A percentile compares a stretch with the other conserved stretches of the same genome.
Conservation (phyloP, 1,140 invertebrate species). For the Drosophila chauvacae region DNA sequence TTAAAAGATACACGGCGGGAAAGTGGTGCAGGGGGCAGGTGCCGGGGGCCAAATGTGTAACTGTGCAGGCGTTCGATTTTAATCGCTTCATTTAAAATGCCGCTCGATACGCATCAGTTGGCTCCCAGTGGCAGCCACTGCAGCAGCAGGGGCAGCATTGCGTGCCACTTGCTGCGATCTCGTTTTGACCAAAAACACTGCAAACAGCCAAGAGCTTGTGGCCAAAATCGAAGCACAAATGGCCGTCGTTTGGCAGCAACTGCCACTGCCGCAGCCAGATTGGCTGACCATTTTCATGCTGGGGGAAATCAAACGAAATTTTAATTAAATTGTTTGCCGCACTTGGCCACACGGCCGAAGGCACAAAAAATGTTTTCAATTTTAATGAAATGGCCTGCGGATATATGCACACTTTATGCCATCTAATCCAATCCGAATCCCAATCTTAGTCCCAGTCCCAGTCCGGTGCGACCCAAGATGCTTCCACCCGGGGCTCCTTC, state of each 20-base stretch:
- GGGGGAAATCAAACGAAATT: constrained; percentile 59
- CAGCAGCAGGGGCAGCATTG: constrained; percentile 44
- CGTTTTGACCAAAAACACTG: constrained; percentile 70
- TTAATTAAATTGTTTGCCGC: constrained; percentile 74
- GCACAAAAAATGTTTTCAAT: constrained; percentile 48
- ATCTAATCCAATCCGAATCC: constrained; percentile 3
- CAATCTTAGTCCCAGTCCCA: not conserved
- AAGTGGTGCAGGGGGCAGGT: constrained; percentile 32
- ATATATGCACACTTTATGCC: constrained; percentile 13
- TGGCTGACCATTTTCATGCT: constrained; percentile 66
- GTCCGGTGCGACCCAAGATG: not conserved
- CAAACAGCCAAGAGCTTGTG: constrained; percentile 48
- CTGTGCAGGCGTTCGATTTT: constrained; percentile 80
- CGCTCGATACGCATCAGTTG: constrained; percentile 79
- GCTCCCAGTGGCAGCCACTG: constrained; percentile 33
- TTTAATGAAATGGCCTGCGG: constrained; percentile 51
- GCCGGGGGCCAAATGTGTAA: constrained; percentile 62
- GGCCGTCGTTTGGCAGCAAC: constrained; percentile 47
- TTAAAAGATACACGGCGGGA: constrained; percentile 65
- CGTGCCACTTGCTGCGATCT: constrained; percentile 81
- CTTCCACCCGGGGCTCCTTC: constrained; percentile 6
- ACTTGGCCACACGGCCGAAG: constrained; percentile 35
- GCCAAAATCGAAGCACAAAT: constrained; percentile 66
- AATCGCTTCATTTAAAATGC: constrained; percentile 82
- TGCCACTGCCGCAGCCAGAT: constrained; percentile 48